Base-by-base conservation (phyloP, 2,113 vertebrate genomes). In the Salvator merianae region DNA sequence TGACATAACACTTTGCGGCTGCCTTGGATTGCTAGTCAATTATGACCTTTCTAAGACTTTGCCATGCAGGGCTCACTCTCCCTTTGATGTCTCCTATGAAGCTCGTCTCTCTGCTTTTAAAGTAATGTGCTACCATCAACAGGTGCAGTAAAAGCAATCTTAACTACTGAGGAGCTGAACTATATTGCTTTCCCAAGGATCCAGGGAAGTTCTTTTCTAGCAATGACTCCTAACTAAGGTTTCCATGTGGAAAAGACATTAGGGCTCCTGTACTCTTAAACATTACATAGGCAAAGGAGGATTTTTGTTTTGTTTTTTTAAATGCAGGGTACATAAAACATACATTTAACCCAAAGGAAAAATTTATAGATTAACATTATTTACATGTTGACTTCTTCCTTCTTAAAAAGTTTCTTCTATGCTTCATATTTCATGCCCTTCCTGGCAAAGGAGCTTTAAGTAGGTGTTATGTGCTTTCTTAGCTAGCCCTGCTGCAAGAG, bases 21-120 rank as follows among this genome's bases (percentile, higher is more conserved):
- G n/a, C 79, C 76, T 89, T 81, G 32, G 7, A 77, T 30, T n/a
- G 32, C 79, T 89, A 76, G 47, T 75, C 20, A 59, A 59, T 84
- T 3, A 5, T 12, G 63, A 90, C 77, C 28, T 86, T 88, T 88
- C 40, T 10, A 87, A 84, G 28, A 73, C 22, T 87, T 88, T 88
- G 47, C 40, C 50, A 72, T 74, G 32, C 5, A 73, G 14, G 55
- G 73, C 28, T 8, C 63, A 77, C 2, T 26, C 0, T 6, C 36
- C 38, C 7, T 63, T 7, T 0, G 32, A 4, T 18, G 1, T 47
- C 74, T 14, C 82, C 53, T 55, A 81, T 68, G 63, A 47, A 38
- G 69, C 22, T 8, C 7, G 8, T 1, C 5, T 28, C 47, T 30
- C 55, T 32, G 47, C 68, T 34, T 28, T n/a, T 81, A 87, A 76